phyloP scores from a whole-genome alignment of 2,888 invertebrate genomes.

The Acronicta leporina region DNA sequence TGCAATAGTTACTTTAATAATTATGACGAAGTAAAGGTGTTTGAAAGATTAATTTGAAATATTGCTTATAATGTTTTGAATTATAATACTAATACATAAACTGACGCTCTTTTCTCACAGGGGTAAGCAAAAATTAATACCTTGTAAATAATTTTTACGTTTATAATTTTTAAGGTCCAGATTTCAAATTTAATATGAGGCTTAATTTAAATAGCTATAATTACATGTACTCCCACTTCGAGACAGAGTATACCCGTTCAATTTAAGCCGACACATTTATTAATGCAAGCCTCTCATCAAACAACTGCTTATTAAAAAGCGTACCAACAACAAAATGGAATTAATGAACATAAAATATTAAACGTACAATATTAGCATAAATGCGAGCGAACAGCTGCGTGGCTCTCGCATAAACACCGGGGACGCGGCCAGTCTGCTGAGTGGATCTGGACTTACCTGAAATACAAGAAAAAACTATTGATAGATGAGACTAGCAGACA shows the following conservation, averaged over 20 bases:
- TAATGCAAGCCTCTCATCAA: constrained; percentile 21
- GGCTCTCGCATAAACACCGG: constrained; percentile 39
- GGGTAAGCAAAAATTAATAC: too few relatives aligned
- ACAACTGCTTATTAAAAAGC: constrained; percentile 32
- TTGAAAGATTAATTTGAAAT: too few relatives aligned
- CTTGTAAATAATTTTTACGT: too few relatives aligned
- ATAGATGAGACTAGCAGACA: constrained; percentile 55
- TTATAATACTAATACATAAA: too few relatives aligned
- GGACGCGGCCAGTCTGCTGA: constrained; percentile 40
- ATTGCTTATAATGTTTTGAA: too few relatives aligned
- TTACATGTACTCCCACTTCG: background rate
- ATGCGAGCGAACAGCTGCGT: constrained; percentile 55
- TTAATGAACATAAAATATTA: constrained; percentile 51
- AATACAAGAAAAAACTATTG: constrained; percentile 63
- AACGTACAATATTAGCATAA: constrained; percentile 50
- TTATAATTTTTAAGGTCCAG: too few relatives aligned
- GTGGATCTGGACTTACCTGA: constrained; percentile 65
- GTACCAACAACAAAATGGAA: constrained; percentile 32
- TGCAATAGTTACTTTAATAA: too few relatives aligned
- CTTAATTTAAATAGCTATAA: background rate
- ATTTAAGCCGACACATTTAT: constrained; percentile 30
- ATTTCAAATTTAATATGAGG: background rate
- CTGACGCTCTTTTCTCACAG: too few relatives aligned
- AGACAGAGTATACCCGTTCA: constrained; percentile 14
- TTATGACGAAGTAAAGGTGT: too few relatives aligned